Evolutionary conservation across 2,888 invertebrate genomes (phyloP).

Genomic region (Habrosyne pyritoides): DNA sequence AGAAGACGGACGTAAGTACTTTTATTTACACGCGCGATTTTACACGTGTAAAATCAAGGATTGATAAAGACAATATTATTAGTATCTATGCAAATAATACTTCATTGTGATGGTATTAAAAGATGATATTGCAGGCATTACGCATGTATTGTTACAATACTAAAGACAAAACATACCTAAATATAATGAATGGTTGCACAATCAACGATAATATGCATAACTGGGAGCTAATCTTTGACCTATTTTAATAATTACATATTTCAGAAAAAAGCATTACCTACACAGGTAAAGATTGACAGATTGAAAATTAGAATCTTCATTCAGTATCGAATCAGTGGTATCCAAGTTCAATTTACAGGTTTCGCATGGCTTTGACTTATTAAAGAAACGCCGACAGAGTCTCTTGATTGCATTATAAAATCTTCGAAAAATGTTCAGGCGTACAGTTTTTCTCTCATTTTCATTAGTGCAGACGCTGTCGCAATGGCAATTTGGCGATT

Average conservation of each 20-base stretch:
- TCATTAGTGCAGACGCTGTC: constrained; percentile 40
- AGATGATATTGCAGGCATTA: neutral
- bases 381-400: constrained; percentile 39
- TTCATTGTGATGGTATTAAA: neutral
- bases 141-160: neutral
- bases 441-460: constrained; percentile 30
- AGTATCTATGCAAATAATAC: neutral
- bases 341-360: neutral
- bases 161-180: neutral
- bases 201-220: neutral
- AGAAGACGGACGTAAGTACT: neutral
- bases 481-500: constrained; percentile 68
- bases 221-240: neutral
- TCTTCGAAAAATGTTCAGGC: constrained; percentile 38
- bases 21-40: neutral
- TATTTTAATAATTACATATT: neutral
- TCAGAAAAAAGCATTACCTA: constrained; percentile 57
- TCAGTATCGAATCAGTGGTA: neutral
- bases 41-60: neutral
- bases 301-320: constrained; percentile 3
- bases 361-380: constrained; percentile 26
- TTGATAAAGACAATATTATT: neutral
- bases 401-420: constrained; percentile 31
- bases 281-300: constrained; percentile 49
- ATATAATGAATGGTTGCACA: neutral